Percentiles rank a stretch among this genome's conserved stretches.
Conservation (phyloP, 2,797 vertebrate species). For the Aulostomus chinensis region DNA sequence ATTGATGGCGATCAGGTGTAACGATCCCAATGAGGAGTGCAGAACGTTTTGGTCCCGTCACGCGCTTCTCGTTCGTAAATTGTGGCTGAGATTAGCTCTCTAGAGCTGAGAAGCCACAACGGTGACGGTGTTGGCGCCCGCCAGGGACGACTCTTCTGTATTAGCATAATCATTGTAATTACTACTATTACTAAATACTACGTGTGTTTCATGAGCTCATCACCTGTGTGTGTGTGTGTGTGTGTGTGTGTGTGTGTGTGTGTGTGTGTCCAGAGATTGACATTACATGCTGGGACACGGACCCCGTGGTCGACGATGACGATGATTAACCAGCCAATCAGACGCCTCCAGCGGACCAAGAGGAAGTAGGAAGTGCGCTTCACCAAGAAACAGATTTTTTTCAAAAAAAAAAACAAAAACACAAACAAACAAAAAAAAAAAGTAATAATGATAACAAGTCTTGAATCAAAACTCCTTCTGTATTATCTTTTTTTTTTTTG, state of each 20-base stretch:
- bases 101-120: no score
- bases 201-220: no score
- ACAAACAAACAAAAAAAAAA: slow-evolving; percentile 42
- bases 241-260: slow-evolving; percentile 9
- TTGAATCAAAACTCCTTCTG: slow-evolving; percentile 76
- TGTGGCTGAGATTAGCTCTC: no score
- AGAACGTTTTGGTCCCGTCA: no score
- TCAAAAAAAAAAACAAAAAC: slow-evolving; percentile 57
- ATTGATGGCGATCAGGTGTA: no score
- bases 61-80: no score
- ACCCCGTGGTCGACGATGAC: slow-evolving; percentile 92
- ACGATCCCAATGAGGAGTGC: no score
- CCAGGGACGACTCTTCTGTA: no score
- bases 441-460: slow-evolving; percentile 67
- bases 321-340: slow-evolving; percentile 77
- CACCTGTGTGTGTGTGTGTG: no score
- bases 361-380: slow-evolving; percentile 68
- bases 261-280: slow-evolving; percentile 86
- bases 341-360: slow-evolving; percentile 32
- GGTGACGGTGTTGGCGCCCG: no score
- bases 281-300: slow-evolving; percentile 96
- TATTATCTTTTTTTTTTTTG: slow-evolving; percentile 81
- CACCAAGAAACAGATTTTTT: slow-evolving; percentile 62
- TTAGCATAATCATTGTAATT: no score
- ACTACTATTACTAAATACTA: no score